A percentile compares a stretch with the other conserved stretches of the same genome.
Conservation (phyloP, 2,888 invertebrate genomes). For the Zelleria hepariella region DNA sequence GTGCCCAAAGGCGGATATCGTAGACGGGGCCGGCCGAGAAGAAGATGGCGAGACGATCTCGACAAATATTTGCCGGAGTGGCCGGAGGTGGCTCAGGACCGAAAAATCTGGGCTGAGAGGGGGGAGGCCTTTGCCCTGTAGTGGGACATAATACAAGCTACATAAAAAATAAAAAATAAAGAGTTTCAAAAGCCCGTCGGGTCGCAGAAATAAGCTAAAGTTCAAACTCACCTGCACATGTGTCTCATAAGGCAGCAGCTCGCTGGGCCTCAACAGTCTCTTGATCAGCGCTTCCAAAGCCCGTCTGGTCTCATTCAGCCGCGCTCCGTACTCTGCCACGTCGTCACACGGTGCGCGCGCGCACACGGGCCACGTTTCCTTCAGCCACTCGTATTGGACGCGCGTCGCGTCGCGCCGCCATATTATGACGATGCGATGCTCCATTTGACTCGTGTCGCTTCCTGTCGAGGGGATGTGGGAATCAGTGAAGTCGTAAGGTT, state of each 20-base stretch:
- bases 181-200: no score
- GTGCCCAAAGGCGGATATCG: no score
- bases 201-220: constrained; percentile 1
- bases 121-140: no score
- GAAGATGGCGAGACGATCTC: no score
- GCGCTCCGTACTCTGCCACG: constrained; percentile 37
- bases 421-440: constrained; percentile 86
- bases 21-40: no score
- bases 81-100: no score
- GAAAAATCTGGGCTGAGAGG: no score
- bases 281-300: constrained; percentile 81
- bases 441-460: constrained; percentile 57
- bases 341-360: constrained; percentile 53
- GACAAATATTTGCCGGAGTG: no score
- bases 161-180: no score
- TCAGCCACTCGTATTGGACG: constrained; percentile 92
- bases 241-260: constrained; percentile 83
- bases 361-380: constrained; percentile 77
- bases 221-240: constrained; percentile 82
- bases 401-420: constrained; percentile 91
- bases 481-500: neutral
- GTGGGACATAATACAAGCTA: no score
- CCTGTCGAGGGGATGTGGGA: constrained; percentile 32
- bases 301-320: constrained; percentile 79
- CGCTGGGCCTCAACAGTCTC: constrained; percentile 78